These are phyloP conservation scores for Drosophila heteroneura DNA, from an alignment of 2,888 invertebrate genomes.

Conservation along the genomic window DNA sequence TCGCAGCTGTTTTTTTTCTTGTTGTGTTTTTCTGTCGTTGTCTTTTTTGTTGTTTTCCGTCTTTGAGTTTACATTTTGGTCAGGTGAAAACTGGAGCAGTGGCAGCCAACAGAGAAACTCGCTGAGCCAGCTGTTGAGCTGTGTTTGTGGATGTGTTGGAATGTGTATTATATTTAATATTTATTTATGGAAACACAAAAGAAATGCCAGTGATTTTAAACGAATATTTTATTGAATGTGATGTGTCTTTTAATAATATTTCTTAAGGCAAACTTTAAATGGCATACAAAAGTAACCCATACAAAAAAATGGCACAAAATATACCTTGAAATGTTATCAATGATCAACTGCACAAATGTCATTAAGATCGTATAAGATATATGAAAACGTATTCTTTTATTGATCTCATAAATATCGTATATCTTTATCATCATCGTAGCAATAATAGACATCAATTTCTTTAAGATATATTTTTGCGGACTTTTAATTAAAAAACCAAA, in stretches of 20 bases:
- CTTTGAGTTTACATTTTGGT: constrained; percentile 20
- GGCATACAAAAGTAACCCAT: not conserved
- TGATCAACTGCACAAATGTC: not conserved
- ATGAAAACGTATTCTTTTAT: not conserved
- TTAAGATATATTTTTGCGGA: not conserved
- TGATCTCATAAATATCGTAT: not conserved
- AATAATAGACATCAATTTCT: not conserved
- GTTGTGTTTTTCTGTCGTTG: not conserved
- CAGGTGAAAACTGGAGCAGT: constrained; percentile 67
- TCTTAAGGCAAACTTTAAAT: not conserved
- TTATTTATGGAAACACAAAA: not conserved
- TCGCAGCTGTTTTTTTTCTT: constrained; percentile 3
- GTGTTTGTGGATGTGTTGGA: not conserved
- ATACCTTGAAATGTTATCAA: not conserved
- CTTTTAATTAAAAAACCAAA: not conserved
- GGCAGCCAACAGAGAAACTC: constrained; percentile 25
- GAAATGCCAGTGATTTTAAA: not conserved
- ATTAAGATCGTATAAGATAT: not conserved
- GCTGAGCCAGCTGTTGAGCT: constrained; percentile 8
- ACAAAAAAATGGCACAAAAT: not conserved
- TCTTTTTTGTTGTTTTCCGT: constrained; percentile 13
- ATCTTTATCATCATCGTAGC: not conserved
- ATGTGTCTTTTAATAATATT: not conserved
- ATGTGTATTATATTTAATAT: not conserved
- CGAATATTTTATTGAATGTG: not conserved